Percentiles rank a stretch among this genome's conserved stretches.
These are phyloP conservation scores for Aix galericulata DNA, from an alignment of 2,113 vertebrate genomes.

Conservation along the genomic window DNA sequence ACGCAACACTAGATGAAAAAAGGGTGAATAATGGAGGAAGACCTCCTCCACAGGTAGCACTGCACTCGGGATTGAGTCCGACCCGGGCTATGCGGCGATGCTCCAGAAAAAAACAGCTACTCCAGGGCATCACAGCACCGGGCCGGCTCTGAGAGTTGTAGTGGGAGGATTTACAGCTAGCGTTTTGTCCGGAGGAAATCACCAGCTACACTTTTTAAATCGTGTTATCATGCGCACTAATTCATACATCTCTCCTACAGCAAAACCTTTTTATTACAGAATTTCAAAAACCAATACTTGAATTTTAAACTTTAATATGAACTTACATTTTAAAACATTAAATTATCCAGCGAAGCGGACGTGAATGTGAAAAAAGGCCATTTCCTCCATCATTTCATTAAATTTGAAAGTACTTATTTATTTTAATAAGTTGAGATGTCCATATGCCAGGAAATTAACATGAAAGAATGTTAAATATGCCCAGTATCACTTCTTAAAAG, in stretches of 20 bases:
- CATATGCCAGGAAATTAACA: slow-evolving; percentile 81
- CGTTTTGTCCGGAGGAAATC: slow-evolving; percentile 76
- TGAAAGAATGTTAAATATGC: slow-evolving; percentile 70
- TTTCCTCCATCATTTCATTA: slow-evolving; percentile 75
- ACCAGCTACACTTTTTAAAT: slow-evolving; percentile 73
- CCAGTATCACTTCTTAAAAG: slow-evolving; percentile 62
- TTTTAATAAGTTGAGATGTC: slow-evolving; percentile 72
- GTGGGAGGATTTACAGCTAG: slow-evolving; percentile 56
- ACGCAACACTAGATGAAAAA: not conserved
- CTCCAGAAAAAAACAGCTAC: not conserved
- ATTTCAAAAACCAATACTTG: slow-evolving; percentile 66
- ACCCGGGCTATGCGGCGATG: not conserved
- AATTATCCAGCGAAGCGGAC: slow-evolving; percentile 66
- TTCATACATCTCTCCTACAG: slow-evolving; percentile 65
- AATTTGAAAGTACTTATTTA: slow-evolving; percentile 73
- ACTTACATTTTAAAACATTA: slow-evolving; percentile 72
- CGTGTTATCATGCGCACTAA: slow-evolving; percentile 59
- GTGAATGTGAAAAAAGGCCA: slow-evolving; percentile 56
- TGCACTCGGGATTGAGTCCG: not conserved
- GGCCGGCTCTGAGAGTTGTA: not conserved
- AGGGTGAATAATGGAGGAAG: not conserved
- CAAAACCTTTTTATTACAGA: slow-evolving; percentile 64
- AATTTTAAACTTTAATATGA: slow-evolving; percentile 70
- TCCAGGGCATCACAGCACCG: not conserved
- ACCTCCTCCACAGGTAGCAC: not conserved